phyloP scores from a whole-genome alignment of 2,113 vertebrate species.

The Haplochromis burtoni region DNA sequence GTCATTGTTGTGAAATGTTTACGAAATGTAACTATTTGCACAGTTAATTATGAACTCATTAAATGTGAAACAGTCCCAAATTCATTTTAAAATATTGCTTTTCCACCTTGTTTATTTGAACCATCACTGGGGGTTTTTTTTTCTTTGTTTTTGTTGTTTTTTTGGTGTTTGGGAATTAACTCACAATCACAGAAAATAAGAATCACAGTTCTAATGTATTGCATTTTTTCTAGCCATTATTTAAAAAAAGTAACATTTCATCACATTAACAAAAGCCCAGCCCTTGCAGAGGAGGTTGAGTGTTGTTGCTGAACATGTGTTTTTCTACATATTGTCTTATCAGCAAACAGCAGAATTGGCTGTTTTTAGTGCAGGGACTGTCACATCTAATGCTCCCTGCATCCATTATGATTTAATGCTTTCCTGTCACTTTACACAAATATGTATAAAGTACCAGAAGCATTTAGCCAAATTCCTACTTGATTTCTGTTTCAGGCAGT shows the following conservation, averaged over 20 bases:
- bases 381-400: neutral
- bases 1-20: neutral
- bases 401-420: neutral
- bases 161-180: neutral
- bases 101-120: neutral
- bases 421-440: neutral
- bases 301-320: neutral
- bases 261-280: neutral
- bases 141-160: fast-evolving
- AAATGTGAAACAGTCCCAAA: neutral
- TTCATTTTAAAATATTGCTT: neutral
- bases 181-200: neutral
- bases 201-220: neutral
- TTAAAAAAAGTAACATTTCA: neutral
- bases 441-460: neutral
- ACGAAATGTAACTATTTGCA: neutral
- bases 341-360: neutral
- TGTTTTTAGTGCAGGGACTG: neutral
- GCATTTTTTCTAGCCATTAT: neutral
- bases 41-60: neutral
- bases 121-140: fast-evolving
- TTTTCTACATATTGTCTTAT: neutral
- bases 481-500: neutral
- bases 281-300: neutral
- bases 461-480: neutral